These are phyloP conservation scores for Gymnorhina tibicen DNA, from an alignment of 2,113 vertebrate species.

Conservation along the genomic window DNA sequence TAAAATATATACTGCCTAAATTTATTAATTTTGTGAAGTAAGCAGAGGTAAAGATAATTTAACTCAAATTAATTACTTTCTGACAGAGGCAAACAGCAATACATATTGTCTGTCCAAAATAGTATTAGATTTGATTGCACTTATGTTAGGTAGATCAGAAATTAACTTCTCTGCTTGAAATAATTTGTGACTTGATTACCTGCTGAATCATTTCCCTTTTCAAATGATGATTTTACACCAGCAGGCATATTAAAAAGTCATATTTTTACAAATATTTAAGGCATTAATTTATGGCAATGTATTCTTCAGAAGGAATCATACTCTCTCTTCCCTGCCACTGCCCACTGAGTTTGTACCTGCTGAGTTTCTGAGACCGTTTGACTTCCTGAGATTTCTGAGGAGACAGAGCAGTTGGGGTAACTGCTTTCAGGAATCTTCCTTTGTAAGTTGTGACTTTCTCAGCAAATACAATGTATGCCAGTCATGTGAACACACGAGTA, in stretches of 20 bases:
- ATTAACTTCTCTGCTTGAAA: conserved; percentile 35
- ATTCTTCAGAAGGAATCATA: background rate
- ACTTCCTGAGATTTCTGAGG: background rate
- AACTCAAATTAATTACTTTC: background rate
- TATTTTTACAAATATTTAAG: background rate
- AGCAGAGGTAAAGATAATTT: background rate
- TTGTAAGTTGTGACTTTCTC: background rate
- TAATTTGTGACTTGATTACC: conserved; percentile 26
- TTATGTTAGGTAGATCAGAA: background rate
- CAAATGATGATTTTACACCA: background rate
- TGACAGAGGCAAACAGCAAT: background rate
- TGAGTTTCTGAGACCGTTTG: background rate
- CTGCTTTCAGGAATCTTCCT: background rate
- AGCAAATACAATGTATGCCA: background rate
- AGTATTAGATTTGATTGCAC: conserved; percentile 10
- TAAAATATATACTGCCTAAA: background rate
- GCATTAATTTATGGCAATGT: background rate
- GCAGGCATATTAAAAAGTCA: background rate
- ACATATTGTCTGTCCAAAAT: background rate
- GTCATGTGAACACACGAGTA: background rate
- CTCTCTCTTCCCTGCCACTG: background rate
- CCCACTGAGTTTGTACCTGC: background rate
- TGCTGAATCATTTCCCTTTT: conserved; percentile 17
- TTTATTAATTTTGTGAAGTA: background rate
- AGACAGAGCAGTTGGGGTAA: background rate